Evolutionary conservation across 1,140 invertebrate genomes (phyloP), one percentile per base, ranked within the genome.

Genomic region (Drosophila parabipectinata): DNA sequence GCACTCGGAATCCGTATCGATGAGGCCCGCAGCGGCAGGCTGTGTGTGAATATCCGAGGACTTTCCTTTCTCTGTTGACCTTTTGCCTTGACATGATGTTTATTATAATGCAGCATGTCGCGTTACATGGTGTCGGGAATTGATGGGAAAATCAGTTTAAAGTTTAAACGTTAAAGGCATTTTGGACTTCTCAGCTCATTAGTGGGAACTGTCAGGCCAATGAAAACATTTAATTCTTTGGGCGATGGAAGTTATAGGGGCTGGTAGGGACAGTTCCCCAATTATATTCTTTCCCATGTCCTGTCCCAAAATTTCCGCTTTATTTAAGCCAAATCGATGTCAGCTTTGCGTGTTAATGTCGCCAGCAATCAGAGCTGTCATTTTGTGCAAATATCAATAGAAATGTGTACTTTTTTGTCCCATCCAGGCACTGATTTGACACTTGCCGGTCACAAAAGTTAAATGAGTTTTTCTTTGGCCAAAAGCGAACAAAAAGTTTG

Each of bases 361-460:
- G 26, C 12, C 26, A n/a, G 24, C 37, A 77, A 73, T 77, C 67
- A 72, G 32, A 41, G 28, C 72, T 67, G 72, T 67, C 72, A 75
- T 54, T 75, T 60, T 79, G 61, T 68, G 78, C 82, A 87, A 87
- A 82, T 81, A 87, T 67, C 74, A 67, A 66, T 78, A 55, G 62
- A 84, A 68, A 71, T 80, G 66, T 62, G 63, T 87, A 59, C 72
- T 66, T 72, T 75, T 72, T 66, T 75, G 60, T 72, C 55, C 64
- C 14, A 24, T 30, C 15, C 61, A 50, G 34, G 34, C 63, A 18
- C n/a, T 44, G 59, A 64, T 60, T 87, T 85, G 81, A 87, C 81
- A 84, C 77, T 67, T 75, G 47, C 79, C 60, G 56, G 58, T 53
- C 64, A 63, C 34, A 72, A 85, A 85, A 85, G 64, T 85, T 85